Base-by-base conservation (phyloP, 2,113 vertebrate species). In the Nycticebus coucang region DNA sequence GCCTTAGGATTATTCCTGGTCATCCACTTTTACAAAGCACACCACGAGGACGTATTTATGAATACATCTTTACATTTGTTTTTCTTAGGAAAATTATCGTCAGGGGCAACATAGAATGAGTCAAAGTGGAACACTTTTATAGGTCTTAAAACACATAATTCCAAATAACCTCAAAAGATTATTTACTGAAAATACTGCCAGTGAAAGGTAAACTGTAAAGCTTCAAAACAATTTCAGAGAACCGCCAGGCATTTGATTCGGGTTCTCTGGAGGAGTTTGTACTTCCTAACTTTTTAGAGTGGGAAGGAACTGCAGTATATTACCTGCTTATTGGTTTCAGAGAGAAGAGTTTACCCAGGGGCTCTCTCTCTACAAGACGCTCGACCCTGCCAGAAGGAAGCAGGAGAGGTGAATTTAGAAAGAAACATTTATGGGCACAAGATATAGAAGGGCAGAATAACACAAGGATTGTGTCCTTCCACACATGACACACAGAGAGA, bases 141-240 rank as follows among this genome's bases (percentile, higher is more conserved):
- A 57, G 50, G 28, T 95, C n/a, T 85, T 79, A 93, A 93, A 60
- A 93, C 90, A 95, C 24, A 71, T 92, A 96, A 71, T 64, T 59
- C 53, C 62, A 85, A 91, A 90, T 64, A 62, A 80, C 30, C 30
- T 30, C 2, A 0, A 64, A 35, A 64, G 69, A 7, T 89, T 82
- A 75, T 81, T 91, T 93, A 30, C 66, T 66, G 64, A 37, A 33
- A 89, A 89, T 59, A 68, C 3, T 41, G 28, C 64, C 71, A 88
- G 12, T 50, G 26, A 88, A 90, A 82, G 86, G 92, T 6, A 89
- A 95, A 59, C 41, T 85, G 1, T 50, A 68, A 91, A 77, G 35
- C 53, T 77, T 71, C 69, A 72, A 72, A 83, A 33, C 21, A 66
- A 81, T 68, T 77, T 95, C 45, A 68, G 71, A 75, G 85, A 80